These are phyloP conservation scores for Todiramphus saurophagus DNA, from an alignment of 2,113 vertebrate genomes.

Conservation along the genomic window DNA sequence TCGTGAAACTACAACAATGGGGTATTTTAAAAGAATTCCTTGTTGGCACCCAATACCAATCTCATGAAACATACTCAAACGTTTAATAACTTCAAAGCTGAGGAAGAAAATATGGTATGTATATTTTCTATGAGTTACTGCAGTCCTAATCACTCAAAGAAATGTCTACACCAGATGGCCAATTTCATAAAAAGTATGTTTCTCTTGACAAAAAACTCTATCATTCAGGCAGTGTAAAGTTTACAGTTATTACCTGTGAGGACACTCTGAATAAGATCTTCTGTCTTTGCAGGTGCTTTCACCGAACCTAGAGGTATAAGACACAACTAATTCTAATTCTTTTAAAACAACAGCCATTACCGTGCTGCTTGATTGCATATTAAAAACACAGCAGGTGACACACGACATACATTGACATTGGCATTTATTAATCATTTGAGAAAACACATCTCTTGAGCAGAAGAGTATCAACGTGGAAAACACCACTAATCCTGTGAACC, in stretches of 20 bases:
- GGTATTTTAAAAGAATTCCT: background rate
- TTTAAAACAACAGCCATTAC: background rate
- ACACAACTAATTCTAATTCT: background rate
- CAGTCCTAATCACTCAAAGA: background rate
- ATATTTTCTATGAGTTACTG: background rate
- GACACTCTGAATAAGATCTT: conserved; percentile 93
- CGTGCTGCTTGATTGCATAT: background rate
- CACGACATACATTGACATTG: background rate
- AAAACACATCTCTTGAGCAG: background rate
- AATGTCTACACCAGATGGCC: background rate
- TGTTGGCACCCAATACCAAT: background rate
- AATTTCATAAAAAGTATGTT: background rate
- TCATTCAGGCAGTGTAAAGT: background rate
- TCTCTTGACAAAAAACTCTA: background rate
- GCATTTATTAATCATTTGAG: background rate
- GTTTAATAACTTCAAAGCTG: background rate
- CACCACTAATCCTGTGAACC: background rate
- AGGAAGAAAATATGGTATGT: background rate
- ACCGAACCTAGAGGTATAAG: conserved; percentile 80
- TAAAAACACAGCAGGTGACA: background rate
- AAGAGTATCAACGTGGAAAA: background rate
- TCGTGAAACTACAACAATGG: background rate
- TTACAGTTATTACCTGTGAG: conserved; percentile 84
- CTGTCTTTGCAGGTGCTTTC: conserved; percentile 88
- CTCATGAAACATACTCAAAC: background rate